Base-by-base conservation (phyloP, 2,797 vertebrate species). In the Kryptopterus vitreolus region DNA sequence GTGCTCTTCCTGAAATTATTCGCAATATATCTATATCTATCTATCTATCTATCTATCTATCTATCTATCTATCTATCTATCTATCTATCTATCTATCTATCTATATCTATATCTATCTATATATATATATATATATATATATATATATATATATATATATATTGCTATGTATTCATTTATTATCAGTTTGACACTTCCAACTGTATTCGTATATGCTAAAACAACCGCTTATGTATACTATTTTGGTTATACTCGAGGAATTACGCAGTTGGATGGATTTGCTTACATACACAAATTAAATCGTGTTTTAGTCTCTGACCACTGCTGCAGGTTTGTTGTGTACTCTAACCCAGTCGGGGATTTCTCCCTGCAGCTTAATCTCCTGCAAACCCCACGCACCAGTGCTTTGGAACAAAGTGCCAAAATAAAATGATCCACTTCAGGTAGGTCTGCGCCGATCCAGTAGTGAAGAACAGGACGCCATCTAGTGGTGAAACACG, bases 401-500 rank as follows among this genome's bases (percentile, higher is more conserved):
- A 68, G n/a, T 52, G 69, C 76, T 58, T 78, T 82, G 58, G 15
- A 73, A 50, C 43, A 61, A 38, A 52, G 33, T 65, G 76, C 81
- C 76, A 82, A 77, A 73, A 22, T 31, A 48, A 63, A 57, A 63
- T 8, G 3, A 58, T 72, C 58, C 10, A 46, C 50, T 46, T 50
- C 15, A 24, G 58, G 61, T 68, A 59, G n/a, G 52, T 20, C 33
- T 55, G 58, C 46, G 55, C 46, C 18, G 11, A 43, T 59, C 31
- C 55, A n/a, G 8, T 33, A 74, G 1, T 68, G 63, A 22, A 81
- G 46, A 82, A 62, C 13, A 70, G 71, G 63, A 33, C 77, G n/a
- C 81, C 81, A 82, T 62, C 81, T 82, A 79, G 81, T 82, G 77
- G 81, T 75, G 43, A 78, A 74, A 68, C 61, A 58, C 24, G 38